Evolutionary conservation across 1,140 invertebrate species (phyloP).

Genomic region (Sogatella furcifera): DNA sequence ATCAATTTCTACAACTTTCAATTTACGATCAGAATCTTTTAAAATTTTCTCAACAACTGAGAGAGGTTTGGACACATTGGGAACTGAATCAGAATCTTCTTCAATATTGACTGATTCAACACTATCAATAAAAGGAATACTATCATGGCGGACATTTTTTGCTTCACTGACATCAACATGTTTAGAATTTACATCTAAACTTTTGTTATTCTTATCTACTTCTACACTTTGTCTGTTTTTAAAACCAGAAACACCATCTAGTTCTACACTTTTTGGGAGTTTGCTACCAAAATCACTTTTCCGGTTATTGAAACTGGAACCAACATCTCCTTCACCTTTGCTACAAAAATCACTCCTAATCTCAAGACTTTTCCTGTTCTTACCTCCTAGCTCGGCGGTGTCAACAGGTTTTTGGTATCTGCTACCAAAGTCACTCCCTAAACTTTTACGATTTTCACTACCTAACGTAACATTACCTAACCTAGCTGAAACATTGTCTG

Average conservation of each 20-base stretch:
- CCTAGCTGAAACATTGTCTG: too few species aligned
- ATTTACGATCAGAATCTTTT: too few species aligned
- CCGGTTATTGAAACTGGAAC: too few species aligned
- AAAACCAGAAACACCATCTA: conserved; percentile 8
- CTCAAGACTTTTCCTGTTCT: neutral
- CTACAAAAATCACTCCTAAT: neutral
- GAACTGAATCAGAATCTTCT: neutral
- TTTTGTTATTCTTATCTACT: neutral
- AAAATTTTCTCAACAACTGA: too few species aligned
- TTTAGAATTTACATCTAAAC: neutral
- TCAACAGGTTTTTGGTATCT: neutral
- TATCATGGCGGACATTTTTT: neutral
- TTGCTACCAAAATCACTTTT: neutral
- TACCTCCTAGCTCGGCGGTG: neutral
- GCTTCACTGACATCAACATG: conserved; percentile 22
- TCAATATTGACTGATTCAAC: neutral
- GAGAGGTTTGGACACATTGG: too few species aligned
- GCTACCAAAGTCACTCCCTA: conserved; percentile 1
- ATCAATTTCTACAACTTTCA: too few species aligned
- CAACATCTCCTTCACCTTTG: neutral
- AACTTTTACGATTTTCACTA: conserved; percentile 5
- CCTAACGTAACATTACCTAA: conserved; percentile 9
- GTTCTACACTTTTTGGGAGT: neutral
- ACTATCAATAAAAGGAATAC: neutral
- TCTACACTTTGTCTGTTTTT: neutral